Conservation (phyloP, 2,113 vertebrate species). For the Carassius gibelio region DNA sequence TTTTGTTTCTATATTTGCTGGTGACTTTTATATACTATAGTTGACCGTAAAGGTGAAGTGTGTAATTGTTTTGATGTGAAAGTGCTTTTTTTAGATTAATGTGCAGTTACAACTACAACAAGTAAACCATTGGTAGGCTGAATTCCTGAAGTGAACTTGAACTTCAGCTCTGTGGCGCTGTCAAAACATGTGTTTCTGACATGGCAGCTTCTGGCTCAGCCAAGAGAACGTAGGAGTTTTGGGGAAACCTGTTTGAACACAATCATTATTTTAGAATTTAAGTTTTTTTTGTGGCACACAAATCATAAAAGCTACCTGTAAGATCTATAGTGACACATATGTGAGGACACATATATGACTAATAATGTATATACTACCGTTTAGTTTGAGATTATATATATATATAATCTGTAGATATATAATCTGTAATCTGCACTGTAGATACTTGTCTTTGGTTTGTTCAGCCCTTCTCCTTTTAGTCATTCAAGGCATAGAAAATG, state of each 20-base stretch:
- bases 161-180: not conserved
- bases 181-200: not conserved
- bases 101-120: not conserved
- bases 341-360: no score
- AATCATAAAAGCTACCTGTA: no score
- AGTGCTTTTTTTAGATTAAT: not conserved
- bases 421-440: no score
- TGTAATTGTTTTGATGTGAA: not conserved
- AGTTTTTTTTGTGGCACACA: no score
- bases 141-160: not conserved
- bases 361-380: no score
- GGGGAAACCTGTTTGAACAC: not conserved
- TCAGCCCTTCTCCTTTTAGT: not conserved
- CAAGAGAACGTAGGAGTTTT: not conserved
- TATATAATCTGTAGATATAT: no score
- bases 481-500: not conserved
- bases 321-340: no score
- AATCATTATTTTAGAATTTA: not conserved
- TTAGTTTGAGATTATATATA: no score
- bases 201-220: not conserved
- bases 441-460: slow-evolving; percentile 1
- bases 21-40: not conserved
- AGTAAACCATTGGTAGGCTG: not conserved
- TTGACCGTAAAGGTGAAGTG: not conserved
- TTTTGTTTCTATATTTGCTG: not conserved